Evolutionary conservation across 2,797 vertebrate species (phyloP).

Genomic region (Cynodonichthys magdalenae): DNA sequence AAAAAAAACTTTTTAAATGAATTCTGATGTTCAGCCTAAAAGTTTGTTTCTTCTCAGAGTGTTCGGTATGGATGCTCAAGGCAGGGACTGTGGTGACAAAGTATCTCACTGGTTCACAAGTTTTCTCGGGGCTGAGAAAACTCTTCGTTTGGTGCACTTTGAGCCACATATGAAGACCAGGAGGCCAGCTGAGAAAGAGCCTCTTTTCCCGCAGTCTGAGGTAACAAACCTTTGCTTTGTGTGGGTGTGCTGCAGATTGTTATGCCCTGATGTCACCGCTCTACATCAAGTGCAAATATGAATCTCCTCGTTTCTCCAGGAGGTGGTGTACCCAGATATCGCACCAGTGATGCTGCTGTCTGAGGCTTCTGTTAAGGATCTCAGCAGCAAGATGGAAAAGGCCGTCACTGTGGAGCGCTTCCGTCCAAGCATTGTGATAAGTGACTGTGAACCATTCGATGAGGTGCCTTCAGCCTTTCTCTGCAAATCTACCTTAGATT

Average conservation of each 20-base stretch:
- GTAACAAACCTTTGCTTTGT: constrained; percentile 55
- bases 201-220: constrained; percentile 73
- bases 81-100: constrained; percentile 90
- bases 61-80: constrained; percentile 86
- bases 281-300: background rate
- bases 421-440: constrained; percentile 89
- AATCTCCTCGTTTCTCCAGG: constrained; percentile 8
- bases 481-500: background rate
- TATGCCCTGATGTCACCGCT: background rate
- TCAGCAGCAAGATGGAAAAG: constrained; percentile 84
- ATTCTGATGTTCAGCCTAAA: too few relatives aligned
- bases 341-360: constrained; percentile 90
- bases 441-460: constrained; percentile 85
- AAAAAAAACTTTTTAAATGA: too few relatives aligned
- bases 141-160: constrained; percentile 88
- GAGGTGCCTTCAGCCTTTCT: constrained; percentile 81
- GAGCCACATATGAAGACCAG: constrained; percentile 86
- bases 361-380: constrained; percentile 87
- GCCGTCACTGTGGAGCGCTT: constrained; percentile 85
- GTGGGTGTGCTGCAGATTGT: background rate
- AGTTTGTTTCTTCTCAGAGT: constrained; percentile 77
- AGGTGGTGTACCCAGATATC: constrained; percentile 88
- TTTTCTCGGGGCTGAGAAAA: constrained; percentile 80
- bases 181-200: constrained; percentile 48
- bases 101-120: constrained; percentile 87